Conservation (phyloP, 2,113 vertebrate species). For the Odocoileus virginianus region DNA sequence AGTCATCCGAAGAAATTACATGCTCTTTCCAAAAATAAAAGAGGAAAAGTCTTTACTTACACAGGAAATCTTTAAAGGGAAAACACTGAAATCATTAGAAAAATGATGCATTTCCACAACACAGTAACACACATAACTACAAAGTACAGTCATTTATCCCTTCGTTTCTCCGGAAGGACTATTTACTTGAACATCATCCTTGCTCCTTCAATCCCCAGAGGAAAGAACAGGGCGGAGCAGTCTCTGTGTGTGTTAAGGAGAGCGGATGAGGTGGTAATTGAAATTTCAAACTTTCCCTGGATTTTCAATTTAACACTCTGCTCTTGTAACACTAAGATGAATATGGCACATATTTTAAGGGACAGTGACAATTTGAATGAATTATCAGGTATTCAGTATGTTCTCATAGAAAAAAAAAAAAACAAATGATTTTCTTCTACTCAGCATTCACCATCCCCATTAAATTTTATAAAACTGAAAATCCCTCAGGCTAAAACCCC, state of each 20-base stretch:
- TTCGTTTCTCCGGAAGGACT: not conserved
- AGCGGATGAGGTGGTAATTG: not conserved
- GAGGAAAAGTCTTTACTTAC: not conserved
- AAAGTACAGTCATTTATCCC: not conserved
- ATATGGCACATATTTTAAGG: not conserved
- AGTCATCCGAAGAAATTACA: not conserved
- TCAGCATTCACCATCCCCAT: not conserved
- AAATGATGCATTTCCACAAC: not conserved
- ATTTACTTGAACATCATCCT: not conserved
- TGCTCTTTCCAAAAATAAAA: not conserved
- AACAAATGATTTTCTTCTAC: not conserved
- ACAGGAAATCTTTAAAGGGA: not conserved
- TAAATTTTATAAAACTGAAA: slow-evolving; percentile 38
- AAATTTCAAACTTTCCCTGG: not conserved
- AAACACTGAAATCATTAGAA: not conserved
- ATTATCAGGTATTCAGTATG: not conserved
- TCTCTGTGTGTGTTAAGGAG: not conserved
- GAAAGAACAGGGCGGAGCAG: not conserved
- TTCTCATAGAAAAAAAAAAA: not conserved
- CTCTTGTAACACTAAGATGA: not conserved
- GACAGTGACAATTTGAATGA: not conserved
- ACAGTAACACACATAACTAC: not conserved
- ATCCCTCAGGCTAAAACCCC: not conserved
- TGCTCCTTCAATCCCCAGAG: not conserved
- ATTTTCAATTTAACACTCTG: not conserved